Evolutionary conservation across 1,140 invertebrate genomes (phyloP).

Genomic region (Atopsyche davidsoni): DNA sequence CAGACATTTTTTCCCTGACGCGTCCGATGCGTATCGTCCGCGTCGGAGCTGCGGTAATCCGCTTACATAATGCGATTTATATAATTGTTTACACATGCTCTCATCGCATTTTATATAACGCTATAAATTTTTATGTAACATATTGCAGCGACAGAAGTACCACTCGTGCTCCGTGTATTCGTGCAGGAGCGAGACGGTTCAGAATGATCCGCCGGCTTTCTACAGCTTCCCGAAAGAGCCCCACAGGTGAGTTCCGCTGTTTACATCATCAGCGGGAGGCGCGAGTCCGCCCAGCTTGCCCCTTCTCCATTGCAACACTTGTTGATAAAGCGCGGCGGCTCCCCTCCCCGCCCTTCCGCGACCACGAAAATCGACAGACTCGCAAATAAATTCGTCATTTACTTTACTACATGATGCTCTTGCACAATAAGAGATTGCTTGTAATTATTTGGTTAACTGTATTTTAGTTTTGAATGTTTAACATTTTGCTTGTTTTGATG

Average conservation of each 20-base stretch:
- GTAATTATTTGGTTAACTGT: too few species aligned
- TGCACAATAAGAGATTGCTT: too few species aligned
- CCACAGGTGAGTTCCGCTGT: constrained; percentile 6
- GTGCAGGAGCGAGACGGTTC: not conserved
- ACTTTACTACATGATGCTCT: not conserved
- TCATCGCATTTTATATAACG: not conserved
- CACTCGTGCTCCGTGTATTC: constrained; percentile 4
- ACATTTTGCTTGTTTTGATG: too few species aligned
- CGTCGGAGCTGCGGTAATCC: not conserved
- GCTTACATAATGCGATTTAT: not conserved
- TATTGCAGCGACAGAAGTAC: not conserved
- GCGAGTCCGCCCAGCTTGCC: too few species aligned
- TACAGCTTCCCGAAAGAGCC: constrained; percentile 15
- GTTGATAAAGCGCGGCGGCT: too few species aligned
- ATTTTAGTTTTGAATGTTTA: too few species aligned
- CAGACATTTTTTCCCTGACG: too few species aligned
- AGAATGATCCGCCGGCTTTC: not conserved
- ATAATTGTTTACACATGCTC: not conserved
- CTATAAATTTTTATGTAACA: not conserved
- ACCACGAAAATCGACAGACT: not conserved
- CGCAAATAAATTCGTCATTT: not conserved
- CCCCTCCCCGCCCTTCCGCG: not conserved
- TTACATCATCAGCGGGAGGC: not conserved
- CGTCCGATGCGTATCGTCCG: not conserved
- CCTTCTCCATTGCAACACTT: too few species aligned